phyloP scores from a whole-genome alignment of 2,113 vertebrate genomes.

The Platycercus adscitus region DNA sequence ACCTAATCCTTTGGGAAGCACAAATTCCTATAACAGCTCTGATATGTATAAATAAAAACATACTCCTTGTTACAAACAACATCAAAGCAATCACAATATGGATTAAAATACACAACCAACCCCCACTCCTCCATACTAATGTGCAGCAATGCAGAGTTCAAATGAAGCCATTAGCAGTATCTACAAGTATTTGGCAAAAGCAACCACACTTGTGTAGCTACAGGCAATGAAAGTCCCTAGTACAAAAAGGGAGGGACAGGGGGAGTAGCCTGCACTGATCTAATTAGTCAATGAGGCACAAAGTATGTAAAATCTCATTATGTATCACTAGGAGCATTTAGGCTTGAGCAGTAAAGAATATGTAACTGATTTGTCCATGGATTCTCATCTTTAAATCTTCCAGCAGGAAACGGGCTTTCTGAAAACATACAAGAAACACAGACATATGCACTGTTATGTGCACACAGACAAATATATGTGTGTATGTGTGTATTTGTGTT shows the following conservation, averaged over 20 bases:
- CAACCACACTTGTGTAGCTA: slow-evolving; percentile 51
- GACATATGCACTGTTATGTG: background rate
- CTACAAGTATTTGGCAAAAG: slow-evolving; percentile 65
- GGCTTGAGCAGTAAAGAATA: slow-evolving; percentile 37
- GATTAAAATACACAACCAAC: slow-evolving; percentile 42
- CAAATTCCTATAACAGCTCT: slow-evolving; percentile 33
- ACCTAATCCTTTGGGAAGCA: slow-evolving; percentile 54
- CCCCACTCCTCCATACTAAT: background rate
- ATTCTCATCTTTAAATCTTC: background rate
- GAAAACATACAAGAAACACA: background rate
- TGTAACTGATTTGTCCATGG: slow-evolving; percentile 42
- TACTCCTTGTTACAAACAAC: slow-evolving; percentile 42
- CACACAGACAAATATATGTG: accelerated
- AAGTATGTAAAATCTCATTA: slow-evolving; percentile 61
- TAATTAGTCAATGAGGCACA: slow-evolving; percentile 55
- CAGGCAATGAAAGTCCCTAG: slow-evolving; percentile 70
- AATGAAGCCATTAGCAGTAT: slow-evolving; percentile 58
- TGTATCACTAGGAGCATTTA: slow-evolving; percentile 21
- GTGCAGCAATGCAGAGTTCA: slow-evolving; percentile 44
- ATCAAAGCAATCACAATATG: slow-evolving; percentile 41
- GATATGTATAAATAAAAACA: slow-evolving; percentile 55
- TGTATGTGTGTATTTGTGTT: accelerated
- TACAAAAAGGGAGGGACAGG: slow-evolving; percentile 34
- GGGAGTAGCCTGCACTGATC: slow-evolving; percentile 49
- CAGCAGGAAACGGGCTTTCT: slow-evolving; percentile 11